phyloP scores from a whole-genome alignment of 2,888 invertebrate genomes.

The Cosmopolites sordidus region DNA sequence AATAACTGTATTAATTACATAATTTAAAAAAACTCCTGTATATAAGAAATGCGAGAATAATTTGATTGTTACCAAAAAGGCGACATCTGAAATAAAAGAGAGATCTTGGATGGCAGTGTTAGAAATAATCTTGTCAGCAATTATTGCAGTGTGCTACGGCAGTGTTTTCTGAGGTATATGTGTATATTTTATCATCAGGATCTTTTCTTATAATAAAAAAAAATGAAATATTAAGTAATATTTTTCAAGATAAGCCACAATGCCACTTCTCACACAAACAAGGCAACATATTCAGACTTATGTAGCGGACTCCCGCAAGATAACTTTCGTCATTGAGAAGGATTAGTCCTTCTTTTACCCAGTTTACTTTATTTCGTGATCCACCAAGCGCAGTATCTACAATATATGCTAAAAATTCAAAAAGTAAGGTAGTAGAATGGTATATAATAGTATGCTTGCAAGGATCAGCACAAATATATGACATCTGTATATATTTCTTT shows the following conservation, averaged over 20 bases:
- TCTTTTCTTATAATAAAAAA: not conserved
- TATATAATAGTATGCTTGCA: not conserved
- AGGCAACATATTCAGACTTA: slow-evolving; percentile 53
- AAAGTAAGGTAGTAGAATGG: not conserved
- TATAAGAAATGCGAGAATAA: not conserved
- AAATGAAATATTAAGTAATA: not conserved
- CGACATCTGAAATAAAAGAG: too few species aligned
- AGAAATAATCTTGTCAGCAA: not conserved
- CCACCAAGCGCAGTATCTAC: not conserved
- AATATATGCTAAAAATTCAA: not conserved
- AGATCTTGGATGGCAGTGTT: not conserved
- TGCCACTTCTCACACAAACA: slow-evolving; percentile 31
- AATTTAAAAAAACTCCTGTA: not conserved
- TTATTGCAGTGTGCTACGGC: not conserved
- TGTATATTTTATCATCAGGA: not conserved
- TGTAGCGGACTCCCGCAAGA: slow-evolving; percentile 45
- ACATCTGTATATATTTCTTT: not conserved
- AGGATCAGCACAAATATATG: not conserved
- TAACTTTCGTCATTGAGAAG: slow-evolving; percentile 35
- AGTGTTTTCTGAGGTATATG: not conserved
- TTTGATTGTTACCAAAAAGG: too few species aligned
- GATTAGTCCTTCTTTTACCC: slow-evolving; percentile 26
- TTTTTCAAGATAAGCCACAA: slow-evolving; percentile 13
- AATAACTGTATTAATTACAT: too few species aligned
- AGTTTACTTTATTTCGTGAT: slow-evolving; percentile 14